Evolutionary conservation across 1,140 invertebrate genomes (phyloP), one percentile per base, ranked within the genome.

Genomic region (Bombus consobrinus): DNA sequence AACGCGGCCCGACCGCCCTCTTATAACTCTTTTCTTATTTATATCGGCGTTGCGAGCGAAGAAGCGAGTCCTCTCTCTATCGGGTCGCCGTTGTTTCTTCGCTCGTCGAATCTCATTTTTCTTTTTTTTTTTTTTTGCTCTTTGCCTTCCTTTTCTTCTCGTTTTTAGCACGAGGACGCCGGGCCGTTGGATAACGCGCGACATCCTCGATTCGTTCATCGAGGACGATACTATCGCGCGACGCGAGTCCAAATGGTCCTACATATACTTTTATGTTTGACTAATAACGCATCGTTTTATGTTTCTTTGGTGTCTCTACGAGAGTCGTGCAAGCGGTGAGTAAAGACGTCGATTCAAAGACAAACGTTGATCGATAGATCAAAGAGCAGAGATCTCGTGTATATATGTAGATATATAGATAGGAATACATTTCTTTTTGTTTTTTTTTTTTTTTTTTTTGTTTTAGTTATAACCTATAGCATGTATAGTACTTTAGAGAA

Each of bases 311-410:
- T 32, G 34, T 66, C 13, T 66, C n/a, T 69, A 69, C 43, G 72
- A 75, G 41, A 62, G 32, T 34, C 81, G 43, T 68, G 73, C n/a
- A 57, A 43, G n/a, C 34, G 15, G 28, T 32, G 4, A 4, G 59
- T 47, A 28, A n/a, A 37, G 41, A 34, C 32, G 64, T 32, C 13
- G 82, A 28, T 69, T 47, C 82, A 88, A 86, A 83, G 79, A 89
- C 84, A 87, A 89, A 85, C 83, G 37, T 83, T 62, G 73, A 84
- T 87, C 87, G 87, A 87, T 83, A 89, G 88, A 89, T 89, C 88
- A 57, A 88, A 88, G 62, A 85, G 71, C 81, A 71, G 59, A 88
- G 76, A 85, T 64, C 59, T 62, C 57, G 47, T 89, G 57, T 82
- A 64, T 86, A 73, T 62, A 59, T 3, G 15, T 73, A 69, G 41